Base-by-base conservation (phyloP, 2,113 vertebrate genomes). In the Anhinga rufa region DNA sequence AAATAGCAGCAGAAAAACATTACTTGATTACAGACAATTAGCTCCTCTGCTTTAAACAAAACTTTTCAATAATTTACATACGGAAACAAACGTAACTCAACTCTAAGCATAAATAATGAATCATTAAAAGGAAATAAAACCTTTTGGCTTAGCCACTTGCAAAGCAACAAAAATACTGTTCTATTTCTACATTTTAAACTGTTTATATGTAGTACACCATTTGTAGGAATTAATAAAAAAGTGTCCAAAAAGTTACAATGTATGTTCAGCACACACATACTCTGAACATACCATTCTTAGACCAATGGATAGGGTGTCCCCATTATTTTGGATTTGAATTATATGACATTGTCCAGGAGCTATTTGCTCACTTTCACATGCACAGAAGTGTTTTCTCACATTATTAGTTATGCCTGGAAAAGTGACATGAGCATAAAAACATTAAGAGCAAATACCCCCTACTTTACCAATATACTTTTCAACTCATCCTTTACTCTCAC, bases 51-150 rank as follows among this genome's bases (percentile, higher is more conserved):
- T 94, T 86, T 65, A 83, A 88, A 89, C 4, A 60, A 52, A 51
- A 64, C 74, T 92, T 84, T 25, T 95, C 38, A 90, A 94, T 90
- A 91, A 96, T 94, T 93, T 72, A 93, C 46, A 91, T 32, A 77
- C 24, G 88, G n/a, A 92, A 95, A 83, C 46, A 92, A 93, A 64
- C 0, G 65, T 86, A 97, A 92, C 64, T 94, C 55, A 94, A 94
- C 44, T 75, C 95, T 57, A 81, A 84, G 52, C 34, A 92, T 87
- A 91, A 96, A 95, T 90, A 97, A 96, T 93, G 38, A 86, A 95
- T 42, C 55, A 54, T 10, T 79, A 69, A 95, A 82, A 92, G 61
- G 57, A 96, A 96, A 88, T 26, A 66, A 86, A 87, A 83, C 21
- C 87, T 68, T 93, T 81, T 44, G 60, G n/a, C 20, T 64, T 49